These are phyloP conservation scores for Agonopterix alstromeriana DNA, from an alignment of 2,888 invertebrate species.

Conservation along the genomic window DNA sequence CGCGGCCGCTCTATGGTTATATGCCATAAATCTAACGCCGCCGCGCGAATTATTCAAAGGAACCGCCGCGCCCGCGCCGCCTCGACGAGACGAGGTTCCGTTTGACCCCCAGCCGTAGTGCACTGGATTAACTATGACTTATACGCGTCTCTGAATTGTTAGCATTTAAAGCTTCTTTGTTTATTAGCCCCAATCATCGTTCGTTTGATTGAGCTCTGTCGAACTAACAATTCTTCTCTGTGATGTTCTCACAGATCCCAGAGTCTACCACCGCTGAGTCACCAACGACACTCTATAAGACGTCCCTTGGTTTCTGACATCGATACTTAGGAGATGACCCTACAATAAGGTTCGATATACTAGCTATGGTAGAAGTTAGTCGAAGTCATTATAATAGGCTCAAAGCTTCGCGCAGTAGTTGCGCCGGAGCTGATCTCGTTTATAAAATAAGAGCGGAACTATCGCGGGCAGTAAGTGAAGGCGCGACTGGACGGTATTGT, in stretches of 20 bases:
- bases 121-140: slow-evolving; percentile 5
- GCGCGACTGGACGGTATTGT: slow-evolving; percentile 9
- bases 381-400: no score
- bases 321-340: no score
- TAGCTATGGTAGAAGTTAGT: no score
- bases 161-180: slow-evolving; percentile 17
- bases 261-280: no score
- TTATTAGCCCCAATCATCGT: slow-evolving; percentile 9
- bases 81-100: not conserved
- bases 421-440: no score
- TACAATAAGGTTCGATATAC: no score
- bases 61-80: slow-evolving; percentile 33
- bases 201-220: no score
- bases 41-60: slow-evolving; percentile 68
- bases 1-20: slow-evolving; percentile 53
- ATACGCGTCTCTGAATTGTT: not conserved
- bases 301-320: no score
- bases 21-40: slow-evolving; percentile 64
- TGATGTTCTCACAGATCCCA: no score
- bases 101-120: not conserved
- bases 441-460: slow-evolving; percentile 20
- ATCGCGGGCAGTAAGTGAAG: slow-evolving; percentile 28
- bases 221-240: no score
- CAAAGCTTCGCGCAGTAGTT: no score
- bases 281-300: no score